A percentile compares a stretch with the other conserved stretches of the same genome.
Conservation (phyloP, 2,888 invertebrate genomes). For the Punctoribates punctum region DNA sequence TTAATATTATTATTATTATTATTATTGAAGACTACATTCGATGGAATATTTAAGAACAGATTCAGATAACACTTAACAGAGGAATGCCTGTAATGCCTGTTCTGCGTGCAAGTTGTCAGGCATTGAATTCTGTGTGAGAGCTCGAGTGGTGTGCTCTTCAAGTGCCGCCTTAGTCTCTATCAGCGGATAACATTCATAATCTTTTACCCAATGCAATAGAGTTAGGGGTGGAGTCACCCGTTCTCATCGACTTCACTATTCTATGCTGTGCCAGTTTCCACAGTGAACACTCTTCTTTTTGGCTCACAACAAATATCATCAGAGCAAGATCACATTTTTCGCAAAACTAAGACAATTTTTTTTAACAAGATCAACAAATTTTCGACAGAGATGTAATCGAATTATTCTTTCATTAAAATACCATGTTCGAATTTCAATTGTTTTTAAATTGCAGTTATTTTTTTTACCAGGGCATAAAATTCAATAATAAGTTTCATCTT, state of each 20-base stretch:
- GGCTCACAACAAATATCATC: too few species aligned
- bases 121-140: neutral
- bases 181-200: constrained; percentile 11
- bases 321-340: too few species aligned
- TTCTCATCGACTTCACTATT: neutral
- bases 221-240: neutral
- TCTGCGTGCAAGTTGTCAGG: neutral
- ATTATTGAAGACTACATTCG: neutral
- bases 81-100: neutral
- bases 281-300: too few species aligned
- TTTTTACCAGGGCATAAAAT: too few species aligned
- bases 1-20: neutral
- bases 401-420: too few species aligned
- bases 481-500: too few species aligned
- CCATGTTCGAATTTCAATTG: too few species aligned
- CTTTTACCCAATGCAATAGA: constrained; percentile 24
- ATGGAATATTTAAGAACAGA: neutral
- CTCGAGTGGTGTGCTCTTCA: neutral
- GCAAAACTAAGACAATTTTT: too few species aligned
- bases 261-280: too few species aligned
- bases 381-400: too few species aligned
- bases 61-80: neutral
- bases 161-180: neutral
- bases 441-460: too few species aligned
- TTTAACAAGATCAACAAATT: too few species aligned